Percentiles rank a stretch among this genome's conserved stretches.
These are phyloP conservation scores for Zonitis immaculata DNA, from an alignment of 2,888 invertebrate genomes.

Conservation along the genomic window DNA sequence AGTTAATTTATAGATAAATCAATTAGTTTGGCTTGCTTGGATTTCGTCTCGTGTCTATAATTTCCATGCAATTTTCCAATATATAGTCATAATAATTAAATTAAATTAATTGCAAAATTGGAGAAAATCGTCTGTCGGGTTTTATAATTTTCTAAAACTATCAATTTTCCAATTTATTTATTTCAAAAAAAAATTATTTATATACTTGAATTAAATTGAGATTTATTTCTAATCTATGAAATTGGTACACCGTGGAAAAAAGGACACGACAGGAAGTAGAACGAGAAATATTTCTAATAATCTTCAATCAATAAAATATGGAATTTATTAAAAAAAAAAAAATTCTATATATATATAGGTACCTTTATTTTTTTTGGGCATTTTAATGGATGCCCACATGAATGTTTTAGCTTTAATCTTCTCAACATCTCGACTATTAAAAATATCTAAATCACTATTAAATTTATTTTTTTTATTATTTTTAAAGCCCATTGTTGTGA, in stretches of 20 bases:
- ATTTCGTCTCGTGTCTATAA: not conserved
- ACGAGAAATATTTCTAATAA: constrained; percentile 18
- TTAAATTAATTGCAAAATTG: too few relatives aligned
- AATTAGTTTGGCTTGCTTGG: not conserved
- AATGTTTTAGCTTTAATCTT: constrained; percentile 51
- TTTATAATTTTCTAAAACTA: too few relatives aligned
- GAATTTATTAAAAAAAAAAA: not conserved
- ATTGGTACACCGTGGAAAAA: constrained; percentile 23
- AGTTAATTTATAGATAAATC: not conserved
- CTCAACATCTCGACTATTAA: constrained; percentile 42
- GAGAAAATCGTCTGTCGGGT: too few relatives aligned
- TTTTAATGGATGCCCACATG: constrained; percentile 54
- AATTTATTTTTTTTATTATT: constrained; percentile 51
- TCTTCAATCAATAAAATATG: not conserved
- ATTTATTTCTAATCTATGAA: not conserved
- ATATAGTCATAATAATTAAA: too few relatives aligned
- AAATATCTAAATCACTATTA: constrained; percentile 52
- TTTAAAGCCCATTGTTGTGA: constrained; percentile 39
- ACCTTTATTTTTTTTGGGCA: constrained; percentile 52
- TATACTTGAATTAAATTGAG: too few relatives aligned
- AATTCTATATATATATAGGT: too few relatives aligned
- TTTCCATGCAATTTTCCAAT: not conserved
- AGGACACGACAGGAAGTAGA: constrained; percentile 22
- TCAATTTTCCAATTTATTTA: too few relatives aligned
- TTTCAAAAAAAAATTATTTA: too few relatives aligned